Evolutionary conservation across 1,140 invertebrate species (phyloP), one percentile per base, ranked within the genome.

Genomic region (Cotesia vestalis): DNA sequence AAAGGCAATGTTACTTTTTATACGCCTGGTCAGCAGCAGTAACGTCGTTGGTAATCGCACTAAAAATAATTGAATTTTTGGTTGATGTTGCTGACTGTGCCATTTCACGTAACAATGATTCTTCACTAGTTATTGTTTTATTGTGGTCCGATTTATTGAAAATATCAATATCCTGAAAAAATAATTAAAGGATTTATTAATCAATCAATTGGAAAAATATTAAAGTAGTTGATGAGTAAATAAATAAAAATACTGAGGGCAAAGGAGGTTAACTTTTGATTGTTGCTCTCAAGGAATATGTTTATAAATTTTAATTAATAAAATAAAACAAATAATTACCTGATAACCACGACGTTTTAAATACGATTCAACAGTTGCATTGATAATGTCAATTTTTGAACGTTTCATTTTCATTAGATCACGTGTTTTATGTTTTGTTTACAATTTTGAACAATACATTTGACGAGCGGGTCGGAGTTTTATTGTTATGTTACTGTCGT

Each of bases 301-400:
- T 46, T 46, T 46, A 46, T 46, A 46, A 46, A 8, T 8, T 9
- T 46, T 46, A 46, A 46, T 40, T 2, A 12, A 17, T 5, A 36
- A 68, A 59, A 17, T 35, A 36, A 68, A 9, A 3, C 40, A 2
- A 35, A 17, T 62, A 63, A 38, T 46, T 70, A 86, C 86, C 81
- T 87, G 86, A 76, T 88, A 88, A 69, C 82, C 82, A 46, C 86
- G 84, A 40, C 86, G 81, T 74, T 87, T 88, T 36, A 88, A 78
- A 72, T 88, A 88, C 27, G 86, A 87, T 73, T 87, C 85, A 20
- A 88, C 80, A 27, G 86, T 86, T 52, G 85, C 80, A 67, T 84
- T 86, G 66, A 88, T 86, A 69, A 85, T 74, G 52, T 88, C 86
- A 69, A 78, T 80, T 77, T 84, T 85, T 59, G 82, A 79, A 60